These are phyloP conservation scores for Toxonevra muliebris DNA, from an alignment of 2,888 invertebrate species.

Conservation along the genomic window DNA sequence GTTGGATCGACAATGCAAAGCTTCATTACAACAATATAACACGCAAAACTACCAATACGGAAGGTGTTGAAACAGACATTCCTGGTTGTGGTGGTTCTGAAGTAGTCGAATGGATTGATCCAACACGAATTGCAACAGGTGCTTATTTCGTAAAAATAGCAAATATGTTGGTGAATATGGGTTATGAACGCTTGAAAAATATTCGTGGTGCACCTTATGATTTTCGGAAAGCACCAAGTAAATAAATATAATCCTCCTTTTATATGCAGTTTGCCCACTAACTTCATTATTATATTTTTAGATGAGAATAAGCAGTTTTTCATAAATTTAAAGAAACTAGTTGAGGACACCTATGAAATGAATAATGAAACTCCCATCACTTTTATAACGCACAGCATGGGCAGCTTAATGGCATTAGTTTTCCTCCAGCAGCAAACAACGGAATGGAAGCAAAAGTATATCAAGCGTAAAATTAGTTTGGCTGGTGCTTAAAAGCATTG, in stretches of 20 bases:
- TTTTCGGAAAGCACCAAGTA: constrained; percentile 94
- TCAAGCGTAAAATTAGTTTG: constrained; percentile 82
- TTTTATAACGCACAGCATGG: constrained; percentile 95
- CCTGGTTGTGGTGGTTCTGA: constrained; percentile 91
- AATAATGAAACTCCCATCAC: constrained; percentile 84
- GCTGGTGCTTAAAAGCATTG: constrained; percentile 95
- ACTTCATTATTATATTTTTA: constrained; percentile 61
- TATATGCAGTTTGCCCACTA: neutral
- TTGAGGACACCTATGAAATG: constrained; percentile 84
- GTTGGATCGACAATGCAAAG: constrained; percentile 91
- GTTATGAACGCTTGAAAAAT: constrained; percentile 81
- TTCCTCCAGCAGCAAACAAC: constrained; percentile 84
- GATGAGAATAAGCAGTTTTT: constrained; percentile 89
- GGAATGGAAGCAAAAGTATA: constrained; percentile 91
- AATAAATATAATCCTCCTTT: constrained; percentile 58
- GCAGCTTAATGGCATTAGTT: constrained; percentile 88
- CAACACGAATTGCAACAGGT: constrained; percentile 82
- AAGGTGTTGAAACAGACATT: constrained; percentile 67
- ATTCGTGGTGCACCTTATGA: constrained; percentile 96
- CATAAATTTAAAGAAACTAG: constrained; percentile 76
- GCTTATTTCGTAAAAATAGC: constrained; percentile 90
- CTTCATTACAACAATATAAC: constrained; percentile 86
- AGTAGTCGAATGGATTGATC: constrained; percentile 95
- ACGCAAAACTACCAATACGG: constrained; percentile 80
- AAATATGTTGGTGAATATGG: constrained; percentile 76